Evolutionary conservation across 2,113 vertebrate species (phyloP).

Genomic region (Romanogobio albipinnatus): DNA sequence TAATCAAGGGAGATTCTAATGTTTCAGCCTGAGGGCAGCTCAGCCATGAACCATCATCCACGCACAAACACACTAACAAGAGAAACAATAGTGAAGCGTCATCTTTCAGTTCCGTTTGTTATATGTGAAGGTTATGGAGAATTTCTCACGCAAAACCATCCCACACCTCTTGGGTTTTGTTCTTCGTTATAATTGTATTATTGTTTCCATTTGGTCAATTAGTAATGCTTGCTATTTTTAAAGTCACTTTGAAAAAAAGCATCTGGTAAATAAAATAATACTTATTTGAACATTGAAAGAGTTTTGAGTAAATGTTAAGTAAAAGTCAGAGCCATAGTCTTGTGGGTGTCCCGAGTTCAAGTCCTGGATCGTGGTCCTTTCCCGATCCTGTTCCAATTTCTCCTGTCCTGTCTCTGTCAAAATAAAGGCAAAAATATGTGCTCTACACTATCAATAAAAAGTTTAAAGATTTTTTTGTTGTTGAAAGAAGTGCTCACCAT

Average conservation of each 20-base stretch:
- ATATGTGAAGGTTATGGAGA: not conserved
- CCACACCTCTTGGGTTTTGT: not conserved
- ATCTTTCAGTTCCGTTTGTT: conserved; percentile 29
- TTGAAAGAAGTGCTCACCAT: not conserved
- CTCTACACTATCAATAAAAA: too few relatives aligned
- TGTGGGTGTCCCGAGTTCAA: too few relatives aligned
- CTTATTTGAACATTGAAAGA: not conserved
- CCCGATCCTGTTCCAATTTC: too few relatives aligned
- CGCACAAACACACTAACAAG: not conserved
- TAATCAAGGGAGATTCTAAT: not conserved
- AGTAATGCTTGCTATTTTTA: not conserved
- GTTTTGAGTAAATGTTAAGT: not conserved
- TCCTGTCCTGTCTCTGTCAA: too few relatives aligned
- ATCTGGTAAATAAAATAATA: not conserved
- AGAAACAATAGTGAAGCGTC: conserved; percentile 11
- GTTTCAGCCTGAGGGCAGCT: not conserved
- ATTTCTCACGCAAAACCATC: not conserved
- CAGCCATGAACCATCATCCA: not conserved
- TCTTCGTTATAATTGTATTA: not conserved
- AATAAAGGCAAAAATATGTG: too few relatives aligned
- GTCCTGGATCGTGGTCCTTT: too few relatives aligned
- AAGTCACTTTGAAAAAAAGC: too few relatives aligned
- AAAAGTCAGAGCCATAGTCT: too few relatives aligned
- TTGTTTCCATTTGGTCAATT: not conserved
- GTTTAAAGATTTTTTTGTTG: too few relatives aligned